Evolutionary conservation across 2,113 vertebrate genomes (phyloP), one percentile per base, ranked within the genome.

Genomic region (Nicator chloris): DNA sequence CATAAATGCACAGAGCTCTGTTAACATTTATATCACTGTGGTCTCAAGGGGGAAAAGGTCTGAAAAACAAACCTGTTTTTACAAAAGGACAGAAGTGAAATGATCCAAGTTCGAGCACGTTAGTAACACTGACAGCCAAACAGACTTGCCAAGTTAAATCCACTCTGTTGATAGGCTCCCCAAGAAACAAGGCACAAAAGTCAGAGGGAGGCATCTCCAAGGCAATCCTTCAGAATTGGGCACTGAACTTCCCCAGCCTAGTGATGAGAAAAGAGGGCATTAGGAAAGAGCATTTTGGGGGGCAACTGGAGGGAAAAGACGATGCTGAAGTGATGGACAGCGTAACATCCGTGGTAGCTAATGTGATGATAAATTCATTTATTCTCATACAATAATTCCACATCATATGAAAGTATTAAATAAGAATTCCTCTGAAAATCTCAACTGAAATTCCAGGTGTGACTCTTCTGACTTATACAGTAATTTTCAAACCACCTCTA

Each of bases 31-130:
- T 84, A 87, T 80, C 84, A 26, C 13, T 70, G 76, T 7, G 39
- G 30, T 75, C 85, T 83, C 82, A 17, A 68, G 72, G n/a, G 84
- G n/a, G 30, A 49, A 82, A 60, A 86, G 66, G 75, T 53, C 85
- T 94, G 66, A 73, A 84, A 94, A 96, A 85, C 79, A 92, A 83
- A 90, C 72, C 73, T 87, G 61, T 82, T 72, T 90, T 81, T 76
- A 82, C 40, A 87, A 73, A 93, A 35, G 42, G 39, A 53, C 82
- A 68, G n/a, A 82, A 92, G 63, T 57, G 4, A 50, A 86, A 86
- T 63, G 78, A 88, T 56, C 70, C 59, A 77, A 49, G 47, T 72
- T 71, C 66, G 51, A 73, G 54, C 15, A 61, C 1, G 6, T 82
- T n/a, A 53, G 35, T 63, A 70, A 78, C 35, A 79, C 19, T n/a